Evolutionary conservation across 2,113 vertebrate genomes (phyloP).

Genomic region (Cairina moschata): DNA sequence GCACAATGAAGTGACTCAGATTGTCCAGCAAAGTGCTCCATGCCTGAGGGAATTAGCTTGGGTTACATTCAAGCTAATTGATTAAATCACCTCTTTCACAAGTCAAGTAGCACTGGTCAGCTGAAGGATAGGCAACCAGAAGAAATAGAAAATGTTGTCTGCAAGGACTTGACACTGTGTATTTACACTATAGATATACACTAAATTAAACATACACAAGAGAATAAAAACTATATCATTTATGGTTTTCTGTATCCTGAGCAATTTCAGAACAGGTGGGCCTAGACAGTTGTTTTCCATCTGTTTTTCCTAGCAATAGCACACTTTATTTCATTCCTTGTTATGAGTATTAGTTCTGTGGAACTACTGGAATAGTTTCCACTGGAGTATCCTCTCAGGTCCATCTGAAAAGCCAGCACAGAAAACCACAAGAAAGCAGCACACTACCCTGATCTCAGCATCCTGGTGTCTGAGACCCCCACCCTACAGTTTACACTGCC

Average conservation of each 20-base stretch:
- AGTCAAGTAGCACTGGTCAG: background rate
- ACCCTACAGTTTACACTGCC: background rate
- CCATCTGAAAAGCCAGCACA: background rate
- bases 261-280: background rate
- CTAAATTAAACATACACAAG: background rate
- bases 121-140: background rate
- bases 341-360: background rate
- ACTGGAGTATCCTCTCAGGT: background rate
- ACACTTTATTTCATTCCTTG: background rate
- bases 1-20: constrained; percentile 10
- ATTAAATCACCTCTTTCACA: constrained; percentile 43
- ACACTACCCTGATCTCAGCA: background rate
- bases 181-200: background rate
- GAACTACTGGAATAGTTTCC: background rate
- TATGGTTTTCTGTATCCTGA: background rate
- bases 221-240: background rate
- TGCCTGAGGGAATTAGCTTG: background rate
- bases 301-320: background rate
- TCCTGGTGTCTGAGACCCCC: rapidly evolving
- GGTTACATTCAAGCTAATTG: background rate
- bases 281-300: background rate
- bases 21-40: background rate
- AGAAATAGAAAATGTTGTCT: constrained; percentile 3
- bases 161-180: background rate
- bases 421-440: background rate